Base-by-base conservation (phyloP, 2,797 vertebrate genomes). In the Hydrocynus forskahlii region DNA sequence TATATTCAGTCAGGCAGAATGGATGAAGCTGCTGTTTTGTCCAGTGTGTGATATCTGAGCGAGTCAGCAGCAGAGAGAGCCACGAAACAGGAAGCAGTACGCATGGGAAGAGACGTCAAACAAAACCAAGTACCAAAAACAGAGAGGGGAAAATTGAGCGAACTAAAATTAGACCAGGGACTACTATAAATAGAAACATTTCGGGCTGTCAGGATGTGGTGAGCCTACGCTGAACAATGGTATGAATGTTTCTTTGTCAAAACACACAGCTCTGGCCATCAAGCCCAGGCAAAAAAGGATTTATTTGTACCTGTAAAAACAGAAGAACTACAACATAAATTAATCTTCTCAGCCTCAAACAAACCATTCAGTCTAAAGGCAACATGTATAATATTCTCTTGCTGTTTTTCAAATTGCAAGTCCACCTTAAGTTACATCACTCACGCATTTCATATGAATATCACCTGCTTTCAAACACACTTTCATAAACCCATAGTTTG, bases 171-270 rank as follows among this genome's bases (percentile, higher is more conserved):
- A 92, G 92, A 91, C 90, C 89, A 86, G 71, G 66, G 83, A 79
- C 78, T 77, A 82, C 83, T 95, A 94, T 92, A 91, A 93, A 93
- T 94, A 94, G 88, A 85, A 78, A 64, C 89, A 83, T 87, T 91
- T 83, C 84, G 85, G 52, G 86, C 86, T 90, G 92, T 90, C 92
- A 93, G 90, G 89, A 91, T 89, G 87, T 81, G 76, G 88, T 83
- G 84, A 85, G 80, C 75, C 76, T 80, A 87, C 81, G 75, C 89
- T 84, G 86, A 90, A 92, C 90, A 93, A 92, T 92, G 90, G 87
- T 88, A 90, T 73, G 89, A 89, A 88, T 90, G 88, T 87, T 87
- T 89, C 86, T 83, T 8, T 23, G 79, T 43, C 80, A 79, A 84
- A 84, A 25, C 48, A 84, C 12, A 80, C 12, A 66, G 16, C 21